Evolutionary conservation across 1,140 invertebrate genomes (phyloP).

Genomic region (Apis laboriosa): DNA sequence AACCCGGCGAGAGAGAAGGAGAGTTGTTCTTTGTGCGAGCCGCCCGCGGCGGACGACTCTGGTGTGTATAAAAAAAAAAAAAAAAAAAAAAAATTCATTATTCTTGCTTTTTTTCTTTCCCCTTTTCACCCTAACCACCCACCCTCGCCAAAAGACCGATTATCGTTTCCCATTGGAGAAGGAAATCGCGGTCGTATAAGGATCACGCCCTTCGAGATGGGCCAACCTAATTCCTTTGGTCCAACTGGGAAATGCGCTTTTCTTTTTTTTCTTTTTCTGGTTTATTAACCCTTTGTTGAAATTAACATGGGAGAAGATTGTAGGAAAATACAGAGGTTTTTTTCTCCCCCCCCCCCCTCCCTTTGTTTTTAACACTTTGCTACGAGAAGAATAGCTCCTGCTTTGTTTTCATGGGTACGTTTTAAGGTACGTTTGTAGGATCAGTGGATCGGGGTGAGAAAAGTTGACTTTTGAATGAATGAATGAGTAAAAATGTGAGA

Average conservation of each 20-base stretch:
- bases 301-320: background rate
- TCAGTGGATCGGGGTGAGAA: no score
- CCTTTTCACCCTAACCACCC: background rate
- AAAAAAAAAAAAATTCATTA: conserved; percentile 32
- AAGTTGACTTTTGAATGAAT: no score
- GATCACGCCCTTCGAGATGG: background rate
- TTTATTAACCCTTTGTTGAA: background rate
- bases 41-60: conserved; percentile 26
- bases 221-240: conserved; percentile 11
- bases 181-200: conserved; percentile 2
- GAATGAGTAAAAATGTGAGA: no score
- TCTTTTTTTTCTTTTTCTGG: background rate
- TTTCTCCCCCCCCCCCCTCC: no score
- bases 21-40: conserved; percentile 19
- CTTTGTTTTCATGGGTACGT: no score
- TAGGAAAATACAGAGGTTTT: background rate
- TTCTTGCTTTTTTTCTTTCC: background rate
- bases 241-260: background rate
- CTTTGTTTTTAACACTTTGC: no score
- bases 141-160: conserved; percentile 6
- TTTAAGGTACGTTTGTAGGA: no score
- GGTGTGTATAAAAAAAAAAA: background rate
- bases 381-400: no score
- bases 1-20: background rate
- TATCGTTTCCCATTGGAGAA: background rate